Evolutionary conservation across 2,888 invertebrate species (phyloP).

Genomic region (Leptarthrus brevirostris): DNA sequence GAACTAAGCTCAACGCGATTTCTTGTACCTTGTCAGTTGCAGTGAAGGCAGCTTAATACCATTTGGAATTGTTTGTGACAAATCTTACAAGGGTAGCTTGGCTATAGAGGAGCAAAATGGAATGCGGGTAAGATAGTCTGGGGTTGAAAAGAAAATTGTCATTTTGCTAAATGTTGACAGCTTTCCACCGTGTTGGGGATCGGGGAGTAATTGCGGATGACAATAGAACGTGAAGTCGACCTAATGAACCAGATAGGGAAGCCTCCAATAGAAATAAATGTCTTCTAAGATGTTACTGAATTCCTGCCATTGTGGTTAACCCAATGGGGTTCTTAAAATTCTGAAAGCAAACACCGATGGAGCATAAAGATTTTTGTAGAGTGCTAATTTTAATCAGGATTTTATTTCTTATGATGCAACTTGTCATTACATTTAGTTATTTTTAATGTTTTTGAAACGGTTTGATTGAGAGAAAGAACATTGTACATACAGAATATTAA

Average conservation of each 20-base stretch:
- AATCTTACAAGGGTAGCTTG: conserved; percentile 9
- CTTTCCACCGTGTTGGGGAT: neutral
- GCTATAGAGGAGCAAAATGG: neutral
- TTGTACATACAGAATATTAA: too few relatives aligned
- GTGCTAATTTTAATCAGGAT: conserved; percentile 8
- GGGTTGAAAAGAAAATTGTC: neutral
- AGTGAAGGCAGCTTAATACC: conserved; percentile 9
- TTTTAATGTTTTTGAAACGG: too few relatives aligned
- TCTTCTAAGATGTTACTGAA: conserved; percentile 9
- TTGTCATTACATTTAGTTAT: too few relatives aligned
- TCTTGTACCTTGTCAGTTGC: conserved; percentile 31
- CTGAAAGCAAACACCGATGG: neutral
- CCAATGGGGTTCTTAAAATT: neutral
- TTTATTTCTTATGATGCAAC: too few relatives aligned
- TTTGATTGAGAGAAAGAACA: too few relatives aligned
- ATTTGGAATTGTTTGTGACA: conserved; percentile 20
- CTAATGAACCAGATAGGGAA: conserved; percentile 30
- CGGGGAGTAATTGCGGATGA: conserved; percentile 1
- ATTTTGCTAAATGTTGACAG: neutral
- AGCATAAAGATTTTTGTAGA: conserved; percentile 21
- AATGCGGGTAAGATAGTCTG: neutral
- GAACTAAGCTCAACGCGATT: neutral
- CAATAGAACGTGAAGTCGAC: conserved; percentile 19
- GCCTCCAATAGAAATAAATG: conserved; percentile 28
- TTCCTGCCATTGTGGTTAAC: conserved; percentile 17